These are phyloP conservation scores for Bubo scandiacus DNA, from an alignment of 2,113 vertebrate genomes.

Conservation along the genomic window DNA sequence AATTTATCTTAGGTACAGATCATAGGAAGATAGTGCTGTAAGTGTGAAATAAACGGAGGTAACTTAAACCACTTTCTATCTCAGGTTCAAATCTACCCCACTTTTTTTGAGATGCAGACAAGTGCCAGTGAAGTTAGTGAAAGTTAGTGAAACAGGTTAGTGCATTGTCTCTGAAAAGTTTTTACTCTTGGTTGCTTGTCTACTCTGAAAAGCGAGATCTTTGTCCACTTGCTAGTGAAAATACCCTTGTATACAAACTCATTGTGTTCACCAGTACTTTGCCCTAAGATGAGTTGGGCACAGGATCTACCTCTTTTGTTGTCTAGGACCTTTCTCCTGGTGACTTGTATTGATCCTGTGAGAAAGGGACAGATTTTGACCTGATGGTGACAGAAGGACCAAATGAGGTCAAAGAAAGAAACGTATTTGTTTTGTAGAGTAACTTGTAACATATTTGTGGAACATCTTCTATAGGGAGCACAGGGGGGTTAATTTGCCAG, in stretches of 20 bases:
- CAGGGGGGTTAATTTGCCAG: not conserved
- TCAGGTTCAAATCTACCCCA: not conserved
- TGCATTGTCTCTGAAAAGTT: not conserved
- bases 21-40: not conserved
- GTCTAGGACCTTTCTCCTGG: not conserved
- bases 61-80: not conserved
- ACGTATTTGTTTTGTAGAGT: not conserved
- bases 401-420: not conserved
- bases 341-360: not conserved
- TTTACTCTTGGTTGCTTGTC: not conserved
- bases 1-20: not conserved
- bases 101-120: not conserved
- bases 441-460: not conserved
- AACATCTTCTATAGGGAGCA: not conserved
- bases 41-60: not conserved
- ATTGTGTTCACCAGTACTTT: not conserved
- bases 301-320: not conserved
- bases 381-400: not conserved
- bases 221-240: not conserved
- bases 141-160: not conserved
- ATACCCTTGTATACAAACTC: not conserved
- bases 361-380: not conserved
- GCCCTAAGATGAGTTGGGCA: not conserved
- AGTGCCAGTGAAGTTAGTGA: not conserved
- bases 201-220: not conserved